Conservation (phyloP, 2,888 invertebrate species). For the Metellina segmentata region DNA sequence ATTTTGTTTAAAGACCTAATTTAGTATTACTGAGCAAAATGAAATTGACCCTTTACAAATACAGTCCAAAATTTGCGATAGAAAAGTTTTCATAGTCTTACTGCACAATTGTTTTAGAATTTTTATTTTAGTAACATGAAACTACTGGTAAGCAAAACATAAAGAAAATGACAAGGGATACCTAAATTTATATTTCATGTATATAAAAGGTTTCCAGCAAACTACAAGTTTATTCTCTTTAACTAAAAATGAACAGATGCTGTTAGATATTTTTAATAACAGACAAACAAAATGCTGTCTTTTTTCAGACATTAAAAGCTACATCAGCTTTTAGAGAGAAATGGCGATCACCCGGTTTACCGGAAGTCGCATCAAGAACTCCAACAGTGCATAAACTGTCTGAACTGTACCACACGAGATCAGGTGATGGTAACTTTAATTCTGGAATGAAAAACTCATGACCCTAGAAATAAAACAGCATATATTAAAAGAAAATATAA, state of each 20-base stretch:
- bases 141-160: constrained; percentile 54
- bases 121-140: constrained; percentile 31
- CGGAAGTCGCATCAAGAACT: constrained; percentile 57
- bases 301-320: constrained; percentile 62
- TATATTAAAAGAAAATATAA: neutral
- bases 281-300: constrained; percentile 13
- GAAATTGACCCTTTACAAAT: neutral
- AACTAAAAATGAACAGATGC: constrained; percentile 50
- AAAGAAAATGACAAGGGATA: constrained; percentile 37
- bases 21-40: neutral
- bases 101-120: neutral
- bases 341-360: constrained; percentile 50
- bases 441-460: constrained; percentile 71
- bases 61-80: neutral
- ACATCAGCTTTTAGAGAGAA: constrained; percentile 72
- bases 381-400: constrained; percentile 69
- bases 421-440: constrained; percentile 67
- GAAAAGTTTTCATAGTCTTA: neutral
- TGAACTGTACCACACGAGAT: constrained; percentile 74
- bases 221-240: constrained; percentile 59
- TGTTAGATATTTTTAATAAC: constrained; percentile 37
- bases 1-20: too few species aligned
- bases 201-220: constrained; percentile 70
- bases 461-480: constrained; percentile 45
- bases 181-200: constrained; percentile 53